phyloP scores from a whole-genome alignment of 2,888 invertebrate genomes.

The Cheiracanthium punctorium region DNA sequence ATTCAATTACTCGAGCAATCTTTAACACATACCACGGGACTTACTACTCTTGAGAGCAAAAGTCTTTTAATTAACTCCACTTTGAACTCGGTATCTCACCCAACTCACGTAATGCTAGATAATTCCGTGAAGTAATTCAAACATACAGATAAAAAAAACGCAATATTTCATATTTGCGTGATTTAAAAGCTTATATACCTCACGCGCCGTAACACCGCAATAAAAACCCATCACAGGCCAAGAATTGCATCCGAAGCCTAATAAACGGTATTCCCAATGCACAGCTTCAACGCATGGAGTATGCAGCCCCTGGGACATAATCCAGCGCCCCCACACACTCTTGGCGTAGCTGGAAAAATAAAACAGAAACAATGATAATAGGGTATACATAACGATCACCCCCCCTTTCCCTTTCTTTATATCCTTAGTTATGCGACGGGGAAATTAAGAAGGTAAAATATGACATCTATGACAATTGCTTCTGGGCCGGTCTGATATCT shows the following conservation, averaged over 20 bases:
- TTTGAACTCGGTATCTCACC: too few species aligned
- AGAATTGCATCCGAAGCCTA: slow-evolving; percentile 1
- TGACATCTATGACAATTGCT: slow-evolving; percentile 46
- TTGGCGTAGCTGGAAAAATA: background rate
- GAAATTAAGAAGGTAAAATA: slow-evolving; percentile 53
- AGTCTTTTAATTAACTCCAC: too few species aligned
- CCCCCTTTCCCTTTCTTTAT: background rate
- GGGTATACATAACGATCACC: slow-evolving; percentile 20
- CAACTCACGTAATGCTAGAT: too few species aligned
- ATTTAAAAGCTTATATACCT: background rate
- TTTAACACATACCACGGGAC: too few species aligned
- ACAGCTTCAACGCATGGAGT: slow-evolving; percentile 13
- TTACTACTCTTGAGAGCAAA: too few species aligned
- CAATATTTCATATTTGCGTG: background rate
- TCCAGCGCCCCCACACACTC: background rate
- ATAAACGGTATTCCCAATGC: slow-evolving; percentile 37
- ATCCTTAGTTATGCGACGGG: slow-evolving; percentile 16
- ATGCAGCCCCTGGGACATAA: slow-evolving; percentile 1
- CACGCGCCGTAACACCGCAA: background rate
- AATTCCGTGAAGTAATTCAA: too few species aligned
- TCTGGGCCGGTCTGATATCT: slow-evolving; percentile 41
- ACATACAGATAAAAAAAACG: too few species aligned
- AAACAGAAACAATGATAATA: slow-evolving; percentile 41
- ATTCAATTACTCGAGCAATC: too few species aligned
- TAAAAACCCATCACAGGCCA: slow-evolving; percentile 31